Conservation (phyloP, 2,888 invertebrate species). For the Aleiodes alternator region DNA sequence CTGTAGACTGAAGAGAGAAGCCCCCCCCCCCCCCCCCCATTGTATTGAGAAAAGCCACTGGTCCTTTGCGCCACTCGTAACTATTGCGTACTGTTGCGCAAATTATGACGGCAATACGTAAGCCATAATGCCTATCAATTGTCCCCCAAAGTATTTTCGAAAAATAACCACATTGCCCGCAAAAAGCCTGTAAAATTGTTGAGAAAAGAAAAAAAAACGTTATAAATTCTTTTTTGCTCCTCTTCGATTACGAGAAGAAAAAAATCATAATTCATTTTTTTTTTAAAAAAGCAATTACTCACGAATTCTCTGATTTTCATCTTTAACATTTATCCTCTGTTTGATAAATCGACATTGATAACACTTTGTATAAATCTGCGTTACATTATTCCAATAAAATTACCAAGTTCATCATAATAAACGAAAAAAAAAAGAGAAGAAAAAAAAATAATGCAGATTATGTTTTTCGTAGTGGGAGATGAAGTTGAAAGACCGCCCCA, state of each 20-base stretch:
- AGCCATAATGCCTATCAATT: constrained; percentile 2
- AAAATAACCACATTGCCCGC: neutral
- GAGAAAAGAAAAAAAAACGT: neutral
- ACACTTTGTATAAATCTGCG: no score
- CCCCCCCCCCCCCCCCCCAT: no score
- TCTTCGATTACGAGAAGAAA: no score
- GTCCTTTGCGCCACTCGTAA: neutral
- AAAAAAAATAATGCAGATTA: constrained; percentile 41
- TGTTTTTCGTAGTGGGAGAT: constrained; percentile 16
- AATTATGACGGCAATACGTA: constrained; percentile 29
- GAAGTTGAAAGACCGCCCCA: constrained; percentile 42
- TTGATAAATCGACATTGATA: no score
- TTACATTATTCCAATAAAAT: constrained; percentile 11
- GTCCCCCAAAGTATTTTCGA: neutral
- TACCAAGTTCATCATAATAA: constrained; percentile 18
- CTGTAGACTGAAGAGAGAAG: neutral
- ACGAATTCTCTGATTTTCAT: no score
- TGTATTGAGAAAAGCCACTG: constrained; percentile 8
- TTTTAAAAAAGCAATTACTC: no score
- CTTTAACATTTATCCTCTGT: no score
- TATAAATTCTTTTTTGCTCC: neutral
- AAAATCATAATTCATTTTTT: no score
- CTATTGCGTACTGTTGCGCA: constrained; percentile 28
- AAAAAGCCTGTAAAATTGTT: constrained; percentile 5
- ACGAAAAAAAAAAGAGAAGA: constrained; percentile 38